Percentiles rank a stretch among this genome's conserved stretches.
Conservation (phyloP, 2,113 vertebrate species). For the Plestiodon gilberti region DNA sequence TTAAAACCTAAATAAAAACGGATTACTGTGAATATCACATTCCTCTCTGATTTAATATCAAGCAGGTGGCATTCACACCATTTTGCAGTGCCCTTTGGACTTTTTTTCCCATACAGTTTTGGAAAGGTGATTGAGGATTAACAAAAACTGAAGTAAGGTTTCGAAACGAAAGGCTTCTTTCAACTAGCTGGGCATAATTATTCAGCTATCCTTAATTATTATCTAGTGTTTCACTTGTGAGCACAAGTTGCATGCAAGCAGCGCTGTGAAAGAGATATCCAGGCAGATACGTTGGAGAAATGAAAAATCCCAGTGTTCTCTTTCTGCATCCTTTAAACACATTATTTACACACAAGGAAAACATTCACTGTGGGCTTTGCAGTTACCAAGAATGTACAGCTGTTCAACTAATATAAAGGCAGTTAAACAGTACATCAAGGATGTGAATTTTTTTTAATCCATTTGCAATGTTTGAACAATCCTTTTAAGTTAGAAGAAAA, state of each 20-base stretch:
- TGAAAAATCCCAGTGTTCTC: background rate
- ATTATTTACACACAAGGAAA: background rate
- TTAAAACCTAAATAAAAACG: background rate
- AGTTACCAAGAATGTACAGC: background rate
- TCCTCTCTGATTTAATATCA: background rate
- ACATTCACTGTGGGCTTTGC: background rate
- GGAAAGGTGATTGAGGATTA: background rate
- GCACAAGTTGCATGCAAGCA: background rate
- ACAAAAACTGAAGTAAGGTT: background rate
- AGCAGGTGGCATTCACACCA: background rate
- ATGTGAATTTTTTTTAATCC: too few relatives aligned
- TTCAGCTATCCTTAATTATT: slow-evolving; percentile 6
- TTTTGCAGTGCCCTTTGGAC: background rate
- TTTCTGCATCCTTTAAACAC: background rate
- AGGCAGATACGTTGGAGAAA: background rate
- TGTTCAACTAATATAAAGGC: background rate
- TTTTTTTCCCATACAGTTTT: background rate
- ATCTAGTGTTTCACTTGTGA: background rate
- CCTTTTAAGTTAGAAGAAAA: accelerated
- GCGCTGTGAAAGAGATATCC: background rate
- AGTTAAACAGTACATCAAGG: background rate
- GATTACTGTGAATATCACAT: accelerated
- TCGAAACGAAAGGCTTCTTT: slow-evolving; percentile 14
- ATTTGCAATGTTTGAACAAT: background rate
- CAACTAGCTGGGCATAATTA: background rate